Conservation (phyloP, 2,113 vertebrate genomes). For the Gymnarchus niloticus region DNA sequence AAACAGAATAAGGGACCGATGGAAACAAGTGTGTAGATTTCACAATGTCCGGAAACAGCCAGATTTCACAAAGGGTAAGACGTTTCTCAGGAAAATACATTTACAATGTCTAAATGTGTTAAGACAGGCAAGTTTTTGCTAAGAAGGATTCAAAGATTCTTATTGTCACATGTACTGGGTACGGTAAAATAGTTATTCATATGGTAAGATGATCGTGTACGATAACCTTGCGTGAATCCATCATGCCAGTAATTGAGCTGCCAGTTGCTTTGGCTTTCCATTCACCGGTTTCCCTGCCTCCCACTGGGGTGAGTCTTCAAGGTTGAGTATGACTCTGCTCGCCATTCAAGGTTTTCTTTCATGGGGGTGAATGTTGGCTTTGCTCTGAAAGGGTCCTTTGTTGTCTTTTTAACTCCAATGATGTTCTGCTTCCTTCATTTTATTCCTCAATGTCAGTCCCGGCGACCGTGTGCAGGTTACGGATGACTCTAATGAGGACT, state of each 20-base stretch:
- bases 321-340: background rate
- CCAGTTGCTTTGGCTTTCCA: background rate
- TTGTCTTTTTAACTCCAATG: background rate
- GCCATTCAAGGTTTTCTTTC: background rate
- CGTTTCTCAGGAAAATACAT: background rate
- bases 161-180: too few species aligned
- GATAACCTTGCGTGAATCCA: background rate
- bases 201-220: too few species aligned
- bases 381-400: background rate
- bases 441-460: constrained; percentile 56
- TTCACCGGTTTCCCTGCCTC: background rate
- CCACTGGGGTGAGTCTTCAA: background rate
- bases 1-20: too few species aligned
- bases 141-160: background rate
- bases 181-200: too few species aligned
- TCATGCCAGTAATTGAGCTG: too few species aligned
- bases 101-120: too few species aligned
- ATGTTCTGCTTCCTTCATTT: background rate
- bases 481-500: constrained; percentile 86
- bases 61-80: background rate
- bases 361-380: background rate
- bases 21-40: background rate
- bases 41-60: background rate
- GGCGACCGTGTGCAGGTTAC: constrained; percentile 81
- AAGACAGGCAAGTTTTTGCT: too few species aligned